Conservation (phyloP, 1,140 invertebrate genomes). For the Cecropterus lyciades region DNA sequence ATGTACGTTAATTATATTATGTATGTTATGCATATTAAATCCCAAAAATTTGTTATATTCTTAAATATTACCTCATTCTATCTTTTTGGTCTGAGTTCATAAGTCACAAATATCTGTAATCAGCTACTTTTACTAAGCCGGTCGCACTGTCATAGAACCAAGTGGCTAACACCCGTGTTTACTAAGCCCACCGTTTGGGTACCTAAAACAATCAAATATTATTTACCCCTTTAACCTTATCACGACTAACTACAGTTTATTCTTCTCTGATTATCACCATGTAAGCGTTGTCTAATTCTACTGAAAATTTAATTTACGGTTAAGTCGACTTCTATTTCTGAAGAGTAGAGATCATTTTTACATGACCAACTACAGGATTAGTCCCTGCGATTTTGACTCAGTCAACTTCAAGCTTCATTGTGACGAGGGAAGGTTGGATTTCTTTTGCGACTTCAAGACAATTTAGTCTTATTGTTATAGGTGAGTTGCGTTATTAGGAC, state of each 20-base stretch:
- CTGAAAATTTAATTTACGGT: not conserved
- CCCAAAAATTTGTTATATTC: too few species aligned
- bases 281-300: not conserved
- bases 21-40: too few species aligned
- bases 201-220: slow-evolving; percentile 8
- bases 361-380: not conserved
- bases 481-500: slow-evolving; percentile 29
- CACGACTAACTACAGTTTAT: not conserved
- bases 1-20: too few species aligned
- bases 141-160: slow-evolving; percentile 2
- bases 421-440: slow-evolving; percentile 4
- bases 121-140: not conserved
- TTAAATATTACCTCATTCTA: too few species aligned
- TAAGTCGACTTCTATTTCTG: not conserved
- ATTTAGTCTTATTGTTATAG: slow-evolving; percentile 14
- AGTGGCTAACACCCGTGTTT: slow-evolving; percentile 15
- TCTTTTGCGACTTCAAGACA: not conserved
- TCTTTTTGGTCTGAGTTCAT: too few species aligned
- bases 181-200: slow-evolving; percentile 2
- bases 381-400: not conserved
- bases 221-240: not conserved
- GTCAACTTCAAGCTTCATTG: not conserved
- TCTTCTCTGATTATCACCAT: not conserved
- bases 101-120: not conserved
- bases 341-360: not conserved